phyloP scores from a whole-genome alignment of 1,140 invertebrate species.

The Hesperophylax magnus region DNA sequence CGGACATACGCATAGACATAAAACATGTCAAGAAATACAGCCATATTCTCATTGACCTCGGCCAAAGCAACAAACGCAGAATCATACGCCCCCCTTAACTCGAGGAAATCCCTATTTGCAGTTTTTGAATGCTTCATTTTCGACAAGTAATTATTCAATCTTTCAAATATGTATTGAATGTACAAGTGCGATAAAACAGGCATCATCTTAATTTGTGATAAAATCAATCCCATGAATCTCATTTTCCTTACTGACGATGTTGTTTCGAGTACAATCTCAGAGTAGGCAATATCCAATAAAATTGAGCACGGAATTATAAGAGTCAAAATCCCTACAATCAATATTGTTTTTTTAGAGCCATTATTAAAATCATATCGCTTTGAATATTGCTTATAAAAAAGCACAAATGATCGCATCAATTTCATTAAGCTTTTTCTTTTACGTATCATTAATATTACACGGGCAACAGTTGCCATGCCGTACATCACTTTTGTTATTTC shows the following conservation, averaged over 20 bases:
- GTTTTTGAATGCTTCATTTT: neutral
- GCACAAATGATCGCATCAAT: neutral
- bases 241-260: neutral
- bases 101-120: neutral
- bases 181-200: neutral
- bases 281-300: neutral
- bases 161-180: constrained; percentile 9
- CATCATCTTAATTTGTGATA: neutral
- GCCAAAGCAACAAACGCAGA: neutral
- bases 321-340: neutral
- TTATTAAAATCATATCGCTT: constrained; percentile 6
- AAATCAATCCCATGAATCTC: neutral
- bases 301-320: neutral
- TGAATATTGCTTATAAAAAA: neutral
- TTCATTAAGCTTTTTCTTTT: neutral
- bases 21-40: neutral
- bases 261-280: no score
- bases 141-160: neutral
- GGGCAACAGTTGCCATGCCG: neutral
- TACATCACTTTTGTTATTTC: neutral
- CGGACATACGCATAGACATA: neutral
- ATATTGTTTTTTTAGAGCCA: neutral
- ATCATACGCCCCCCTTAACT: neutral
- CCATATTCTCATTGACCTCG: constrained; percentile 2
- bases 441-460: neutral